Base-by-base conservation (phyloP, 2,888 invertebrate genomes). In the Cepaea hortensis region DNA sequence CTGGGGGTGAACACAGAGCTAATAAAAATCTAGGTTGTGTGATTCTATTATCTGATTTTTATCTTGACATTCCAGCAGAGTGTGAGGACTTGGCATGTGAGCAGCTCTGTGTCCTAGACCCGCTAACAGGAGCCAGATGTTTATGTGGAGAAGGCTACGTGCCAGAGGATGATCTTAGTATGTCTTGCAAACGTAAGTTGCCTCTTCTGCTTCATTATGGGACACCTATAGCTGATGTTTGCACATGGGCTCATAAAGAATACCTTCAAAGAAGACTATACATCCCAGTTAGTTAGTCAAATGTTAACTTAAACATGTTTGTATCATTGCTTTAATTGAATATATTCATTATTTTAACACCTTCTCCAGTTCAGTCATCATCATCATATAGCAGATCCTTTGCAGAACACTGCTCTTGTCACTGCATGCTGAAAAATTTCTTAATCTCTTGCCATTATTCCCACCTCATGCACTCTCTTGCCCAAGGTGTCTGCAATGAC, bases 61-160 rank as follows among this genome's bases (percentile, higher is more conserved):
- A 2, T 62, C 35, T 35, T 62, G 23, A 13, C 70, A n/a, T 81
- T 84, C 4, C 88, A 93, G 93, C 89, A 70, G 89, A 61, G 0
- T 93, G 93, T 87, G 90, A 90, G 1, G 88, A 85, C 0, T 79
- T 88, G n/a, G 90, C 89, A 6, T 93, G 93, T 90, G 90, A 91
- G 4, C 93, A 93, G 77, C 89, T 93, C 9, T 93, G 93, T 89
- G 88, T 93, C 11, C 88, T 90, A 18, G 91, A 90, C 79, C 91
- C 91, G 0, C 73, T 89, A 7, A 87, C 87, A 9, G 91, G 90
- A 0, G 89, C 92, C 3, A 85, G 83, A 20, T 93, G 93, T 88
- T 84, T 96, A 0, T 98, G 98, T 91, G 97, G 97, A 0, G 96
- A 96, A 76, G 96, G 96, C 48, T 97, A 96, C 95, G 92, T 95